Evolutionary conservation across 2,113 vertebrate genomes (phyloP), one percentile per base, ranked within the genome.

Genomic region (Aythya baeri): DNA sequence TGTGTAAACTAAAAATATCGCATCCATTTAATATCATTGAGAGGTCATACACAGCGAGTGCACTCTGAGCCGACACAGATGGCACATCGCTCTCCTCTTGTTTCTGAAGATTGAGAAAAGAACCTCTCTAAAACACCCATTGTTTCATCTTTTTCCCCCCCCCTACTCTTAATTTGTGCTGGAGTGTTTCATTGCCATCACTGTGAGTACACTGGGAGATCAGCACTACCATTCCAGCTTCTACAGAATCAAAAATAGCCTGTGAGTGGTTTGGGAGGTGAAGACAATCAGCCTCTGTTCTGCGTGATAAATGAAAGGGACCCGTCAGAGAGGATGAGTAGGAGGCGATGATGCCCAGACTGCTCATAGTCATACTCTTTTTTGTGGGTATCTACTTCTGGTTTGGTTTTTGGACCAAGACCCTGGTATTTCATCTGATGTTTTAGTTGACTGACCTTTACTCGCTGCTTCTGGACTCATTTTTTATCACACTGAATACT

Each of bases 1-100:
- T 87, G 32, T 76, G 74, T 94, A 96, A 96, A 92, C 71, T 91
- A 57, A 88, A 93, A 78, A 38, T 49, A 66, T 11, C 49, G 5
- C 22, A 17, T 84, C 44, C 34, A 23, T 83, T 96, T 89, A 86
- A 57, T 88, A 50, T 59, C 38, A 46, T 57, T 86, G 77, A 87
- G 86, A 89, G 41, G 27, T n/a, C 43, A 41, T 8, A 70, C 31
- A 31, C 66, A 70, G 22, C 1, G 0, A 86, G 43, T 27, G n/a
- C 52, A 12, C 41, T 80, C 52, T 91, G 31, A 91, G 89, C 63
- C 0, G 0, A 70, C 66, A 88, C 54, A 96, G 92, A 88, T 63
- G 82, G 86, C 74, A 71, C 26, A 17, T 72, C 75, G 26, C 90
- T 91, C 14, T 91, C 3, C 1, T 96, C 82, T 85, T 8, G 3